Evolutionary conservation across 2,888 invertebrate species (phyloP).

Genomic region (Phymatocera aterrima): DNA sequence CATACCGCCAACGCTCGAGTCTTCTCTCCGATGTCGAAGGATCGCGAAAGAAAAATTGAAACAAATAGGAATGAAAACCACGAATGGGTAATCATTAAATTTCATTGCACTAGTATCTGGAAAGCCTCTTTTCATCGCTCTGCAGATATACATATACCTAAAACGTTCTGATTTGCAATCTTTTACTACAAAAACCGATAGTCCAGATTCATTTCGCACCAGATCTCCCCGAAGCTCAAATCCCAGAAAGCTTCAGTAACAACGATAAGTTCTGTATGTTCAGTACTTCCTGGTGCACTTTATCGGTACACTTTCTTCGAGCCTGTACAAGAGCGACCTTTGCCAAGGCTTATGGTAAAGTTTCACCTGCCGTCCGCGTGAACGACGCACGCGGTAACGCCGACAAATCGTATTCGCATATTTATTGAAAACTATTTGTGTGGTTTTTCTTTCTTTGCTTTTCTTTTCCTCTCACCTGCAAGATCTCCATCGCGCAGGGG

Average conservation of each 20-base stretch:
- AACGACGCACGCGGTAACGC: slow-evolving; percentile 24
- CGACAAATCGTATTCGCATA: background rate
- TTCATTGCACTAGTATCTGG: background rate
- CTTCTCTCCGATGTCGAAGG: background rate
- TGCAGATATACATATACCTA: too few species aligned
- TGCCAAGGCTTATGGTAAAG: slow-evolving; percentile 68
- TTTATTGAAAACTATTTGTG: slow-evolving; percentile 3
- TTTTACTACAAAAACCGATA: background rate
- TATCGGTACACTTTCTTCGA: slow-evolving; percentile 67
- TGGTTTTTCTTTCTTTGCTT: too few species aligned
- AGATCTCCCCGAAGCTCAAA: background rate
- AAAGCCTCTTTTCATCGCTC: background rate
- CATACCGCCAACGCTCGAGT: too few species aligned
- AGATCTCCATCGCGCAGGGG: background rate
- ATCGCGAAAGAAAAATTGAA: background rate
- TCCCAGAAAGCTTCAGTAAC: background rate
- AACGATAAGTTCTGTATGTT: slow-evolving; percentile 3
- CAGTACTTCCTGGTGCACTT: slow-evolving; percentile 38
- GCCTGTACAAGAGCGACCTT: slow-evolving; percentile 65
- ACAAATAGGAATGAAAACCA: background rate
- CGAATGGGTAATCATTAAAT: background rate
- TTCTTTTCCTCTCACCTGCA: background rate
- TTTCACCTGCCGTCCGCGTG: slow-evolving; percentile 66
- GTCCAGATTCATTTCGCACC: background rate
- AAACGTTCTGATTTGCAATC: background rate